Percentiles rank a stretch among this genome's conserved stretches.
phyloP scores from a whole-genome alignment of 2,113 vertebrate genomes.

The Gallinago jamesoni region DNA sequence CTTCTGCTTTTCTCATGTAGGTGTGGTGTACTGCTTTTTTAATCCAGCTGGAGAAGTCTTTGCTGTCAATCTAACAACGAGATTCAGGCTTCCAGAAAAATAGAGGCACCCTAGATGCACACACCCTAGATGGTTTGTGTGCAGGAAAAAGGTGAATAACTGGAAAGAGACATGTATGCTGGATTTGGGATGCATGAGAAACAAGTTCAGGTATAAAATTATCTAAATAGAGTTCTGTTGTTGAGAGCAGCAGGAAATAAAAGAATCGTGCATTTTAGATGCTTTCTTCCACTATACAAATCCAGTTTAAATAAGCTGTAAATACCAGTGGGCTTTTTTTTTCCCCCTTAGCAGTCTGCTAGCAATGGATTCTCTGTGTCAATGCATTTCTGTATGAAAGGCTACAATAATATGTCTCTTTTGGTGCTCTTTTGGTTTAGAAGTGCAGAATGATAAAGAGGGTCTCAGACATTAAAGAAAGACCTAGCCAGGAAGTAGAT shows the following conservation, averaged over 20 bases:
- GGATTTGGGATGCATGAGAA: neutral
- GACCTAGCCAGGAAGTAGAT: neutral
- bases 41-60: neutral
- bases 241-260: neutral
- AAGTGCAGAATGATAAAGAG: neutral
- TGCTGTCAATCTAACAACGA: neutral
- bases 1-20: neutral
- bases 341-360: neutral
- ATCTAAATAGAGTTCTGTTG: neutral
- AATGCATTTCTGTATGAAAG: neutral
- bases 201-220: neutral
- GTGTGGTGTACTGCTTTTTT: neutral
- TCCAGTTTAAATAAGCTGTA: neutral
- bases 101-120: neutral
- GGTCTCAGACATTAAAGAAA: neutral
- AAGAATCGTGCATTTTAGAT: neutral
- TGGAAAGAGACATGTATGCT: neutral
- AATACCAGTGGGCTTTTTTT: neutral
- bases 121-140: neutral
- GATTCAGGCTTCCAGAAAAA: neutral
- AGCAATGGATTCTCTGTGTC: neutral
- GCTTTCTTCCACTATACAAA: neutral
- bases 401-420: neutral
- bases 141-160: neutral
- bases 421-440: neutral